These are phyloP conservation scores for Triplophysa siluroides DNA, from an alignment of 2,113 vertebrate genomes.

Conservation along the genomic window DNA sequence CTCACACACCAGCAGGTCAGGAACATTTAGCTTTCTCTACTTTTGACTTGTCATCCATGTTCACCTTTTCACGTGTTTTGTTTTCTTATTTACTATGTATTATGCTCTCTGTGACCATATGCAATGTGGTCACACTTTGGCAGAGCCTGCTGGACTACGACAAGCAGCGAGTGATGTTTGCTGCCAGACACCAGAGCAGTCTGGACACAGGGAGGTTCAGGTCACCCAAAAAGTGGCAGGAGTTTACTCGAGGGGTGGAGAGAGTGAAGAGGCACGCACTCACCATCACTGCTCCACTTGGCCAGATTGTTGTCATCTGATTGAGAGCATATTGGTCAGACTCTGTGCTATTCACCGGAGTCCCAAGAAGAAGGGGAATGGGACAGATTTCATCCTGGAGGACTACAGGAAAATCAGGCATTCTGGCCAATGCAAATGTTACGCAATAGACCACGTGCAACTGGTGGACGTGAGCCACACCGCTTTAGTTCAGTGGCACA, in stretches of 20 bases:
- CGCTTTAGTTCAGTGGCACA: slow-evolving; percentile 44
- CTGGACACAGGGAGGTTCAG: slow-evolving; percentile 29
- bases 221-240: slow-evolving; percentile 24
- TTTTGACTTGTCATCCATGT: slow-evolving; percentile 13
- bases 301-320: not conserved
- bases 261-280: slow-evolving; percentile 10
- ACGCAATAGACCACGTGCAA: slow-evolving; percentile 38
- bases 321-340: slow-evolving; percentile 37
- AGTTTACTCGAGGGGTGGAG: slow-evolving; percentile 32
- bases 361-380: slow-evolving; percentile 8
- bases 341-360: slow-evolving; percentile 17
- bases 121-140: slow-evolving; percentile 22
- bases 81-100: slow-evolving; percentile 2
- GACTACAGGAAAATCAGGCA: slow-evolving; percentile 12
- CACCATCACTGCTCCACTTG: not conserved
- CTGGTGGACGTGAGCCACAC: slow-evolving; percentile 44
- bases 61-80: not conserved
- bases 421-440: slow-evolving; percentile 7
- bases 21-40: too few species aligned
- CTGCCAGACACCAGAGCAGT: slow-evolving; percentile 30
- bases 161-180: slow-evolving; percentile 37
- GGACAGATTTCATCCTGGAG: slow-evolving; percentile 3
- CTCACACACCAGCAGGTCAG: too few species aligned
- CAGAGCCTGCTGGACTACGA: slow-evolving; percentile 26
- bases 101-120: slow-evolving; percentile 19